Conservation (phyloP, 2,888 invertebrate genomes). For the Monoplex corrugatus region DNA sequence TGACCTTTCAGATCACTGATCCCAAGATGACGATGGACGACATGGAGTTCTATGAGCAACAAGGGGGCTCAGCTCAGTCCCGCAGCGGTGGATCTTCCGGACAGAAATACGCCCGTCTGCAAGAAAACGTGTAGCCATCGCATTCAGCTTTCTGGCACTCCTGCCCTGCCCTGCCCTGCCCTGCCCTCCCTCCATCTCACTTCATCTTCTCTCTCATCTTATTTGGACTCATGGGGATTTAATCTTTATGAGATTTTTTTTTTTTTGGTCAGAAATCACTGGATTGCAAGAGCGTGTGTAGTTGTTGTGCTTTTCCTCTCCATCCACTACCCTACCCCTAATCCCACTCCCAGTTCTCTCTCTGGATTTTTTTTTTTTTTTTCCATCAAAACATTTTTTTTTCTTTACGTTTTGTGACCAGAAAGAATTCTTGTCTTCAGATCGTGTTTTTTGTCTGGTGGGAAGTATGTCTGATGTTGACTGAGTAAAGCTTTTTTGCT, state of each 20-base stretch:
- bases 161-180: not conserved
- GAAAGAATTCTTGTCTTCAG: no score
- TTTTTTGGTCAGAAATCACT: not conserved
- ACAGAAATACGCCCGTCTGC: constrained; percentile 59
- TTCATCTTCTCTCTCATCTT: not conserved
- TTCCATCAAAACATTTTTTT: not conserved
- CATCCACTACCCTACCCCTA: no score
- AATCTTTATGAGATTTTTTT: no score
- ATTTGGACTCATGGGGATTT: no score
- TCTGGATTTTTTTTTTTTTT: not conserved
- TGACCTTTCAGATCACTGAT: constrained; percentile 44
- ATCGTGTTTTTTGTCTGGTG: no score
- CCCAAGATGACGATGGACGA: constrained; percentile 59
- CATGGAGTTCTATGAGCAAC: constrained; percentile 65
- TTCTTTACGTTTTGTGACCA: no score
- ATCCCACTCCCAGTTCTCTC: not conserved
- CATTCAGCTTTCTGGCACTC: not conserved
- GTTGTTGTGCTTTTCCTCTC: not conserved
- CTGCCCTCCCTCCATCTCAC: not conserved
- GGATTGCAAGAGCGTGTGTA: not conserved
- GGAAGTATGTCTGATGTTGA: no score
- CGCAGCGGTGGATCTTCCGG: constrained; percentile 47
- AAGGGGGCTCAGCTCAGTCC: constrained; percentile 52
- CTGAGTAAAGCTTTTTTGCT: no score
- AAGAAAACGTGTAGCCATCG: constrained; percentile 58